Evolutionary conservation across 2,113 vertebrate genomes (phyloP).

Genomic region (Cromileptes altivelis): DNA sequence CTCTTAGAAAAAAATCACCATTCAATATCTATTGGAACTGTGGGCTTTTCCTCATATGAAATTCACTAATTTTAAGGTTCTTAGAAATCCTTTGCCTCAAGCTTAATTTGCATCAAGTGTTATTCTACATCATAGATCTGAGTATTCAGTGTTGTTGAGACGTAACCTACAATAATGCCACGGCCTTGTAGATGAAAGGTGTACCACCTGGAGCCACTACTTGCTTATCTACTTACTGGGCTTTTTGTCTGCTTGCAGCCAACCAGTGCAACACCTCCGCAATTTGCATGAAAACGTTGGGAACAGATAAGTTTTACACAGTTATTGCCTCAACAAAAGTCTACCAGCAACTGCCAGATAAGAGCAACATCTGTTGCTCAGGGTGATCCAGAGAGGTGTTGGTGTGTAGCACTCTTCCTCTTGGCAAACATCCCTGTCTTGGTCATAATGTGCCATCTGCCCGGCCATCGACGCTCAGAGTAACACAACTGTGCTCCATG

Average conservation of each 20-base stretch:
- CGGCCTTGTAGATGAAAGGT: conserved; percentile 14
- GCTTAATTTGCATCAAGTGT: background rate
- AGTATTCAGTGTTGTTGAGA: conserved; percentile 3
- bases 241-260: conserved; percentile 52
- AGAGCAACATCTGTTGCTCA: conserved; percentile 73
- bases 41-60: background rate
- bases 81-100: background rate
- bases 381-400: conserved; percentile 57
- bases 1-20: background rate
- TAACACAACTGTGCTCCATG: conserved; percentile 40
- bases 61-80: background rate
- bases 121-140: conserved; percentile 7
- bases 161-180: background rate
- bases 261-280: conserved; percentile 33
- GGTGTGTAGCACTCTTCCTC: conserved; percentile 31
- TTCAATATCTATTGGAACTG: conserved; percentile 5
- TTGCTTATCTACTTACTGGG: conserved; percentile 52
- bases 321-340: conserved; percentile 68
- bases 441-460: conserved; percentile 70
- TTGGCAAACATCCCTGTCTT: conserved; percentile 57
- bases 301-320: conserved; percentile 56
- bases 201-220: conserved; percentile 8
- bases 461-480: conserved; percentile 22
- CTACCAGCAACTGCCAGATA: conserved; percentile 62
- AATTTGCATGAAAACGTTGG: conserved; percentile 71